These are phyloP conservation scores for Aradophagus sp. DNA, from an alignment of 1,140 invertebrate species.

Conservation along the genomic window DNA sequence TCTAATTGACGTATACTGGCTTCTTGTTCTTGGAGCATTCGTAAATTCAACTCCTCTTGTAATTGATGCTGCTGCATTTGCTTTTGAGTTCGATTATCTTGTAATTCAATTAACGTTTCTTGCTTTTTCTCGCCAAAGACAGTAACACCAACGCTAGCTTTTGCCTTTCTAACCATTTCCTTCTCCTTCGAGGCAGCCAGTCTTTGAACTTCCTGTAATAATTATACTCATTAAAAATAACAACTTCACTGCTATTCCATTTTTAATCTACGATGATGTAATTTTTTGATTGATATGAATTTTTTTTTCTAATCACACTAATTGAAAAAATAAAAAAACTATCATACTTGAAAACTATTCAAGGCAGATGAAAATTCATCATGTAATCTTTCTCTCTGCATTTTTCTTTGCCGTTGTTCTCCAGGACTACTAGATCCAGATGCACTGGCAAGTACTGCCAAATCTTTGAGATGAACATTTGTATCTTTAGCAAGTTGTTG, in stretches of 20 bases:
- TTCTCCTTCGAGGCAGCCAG: constrained; percentile 89
- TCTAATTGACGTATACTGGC: constrained; percentile 91
- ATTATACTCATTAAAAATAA: constrained; percentile 17
- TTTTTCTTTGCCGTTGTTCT: constrained; percentile 87
- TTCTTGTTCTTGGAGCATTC: constrained; percentile 92
- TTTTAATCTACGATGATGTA: too few relatives aligned
- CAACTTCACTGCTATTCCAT: neutral
- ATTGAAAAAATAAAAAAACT: neutral
- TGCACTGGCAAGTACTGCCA: constrained; percentile 76
- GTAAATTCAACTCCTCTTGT: constrained; percentile 89
- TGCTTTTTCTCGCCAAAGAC: constrained; percentile 77
- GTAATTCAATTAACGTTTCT: constrained; percentile 80
- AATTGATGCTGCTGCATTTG: constrained; percentile 83
- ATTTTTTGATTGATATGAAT: constrained; percentile 1
- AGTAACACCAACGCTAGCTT: constrained; percentile 75
- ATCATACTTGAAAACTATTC: constrained; percentile 87
- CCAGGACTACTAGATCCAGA: constrained; percentile 68
- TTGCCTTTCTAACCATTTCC: constrained; percentile 83
- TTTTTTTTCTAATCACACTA: neutral
- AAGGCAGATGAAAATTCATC: constrained; percentile 96
- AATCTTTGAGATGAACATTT: constrained; percentile 87
- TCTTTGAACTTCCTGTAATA: constrained; percentile 80
- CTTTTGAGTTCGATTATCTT: constrained; percentile 77
- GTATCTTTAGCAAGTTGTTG: constrained; percentile 97
- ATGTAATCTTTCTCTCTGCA: constrained; percentile 92